phyloP scores from a whole-genome alignment of 2,113 vertebrate species.

The Alligator sinensis region DNA sequence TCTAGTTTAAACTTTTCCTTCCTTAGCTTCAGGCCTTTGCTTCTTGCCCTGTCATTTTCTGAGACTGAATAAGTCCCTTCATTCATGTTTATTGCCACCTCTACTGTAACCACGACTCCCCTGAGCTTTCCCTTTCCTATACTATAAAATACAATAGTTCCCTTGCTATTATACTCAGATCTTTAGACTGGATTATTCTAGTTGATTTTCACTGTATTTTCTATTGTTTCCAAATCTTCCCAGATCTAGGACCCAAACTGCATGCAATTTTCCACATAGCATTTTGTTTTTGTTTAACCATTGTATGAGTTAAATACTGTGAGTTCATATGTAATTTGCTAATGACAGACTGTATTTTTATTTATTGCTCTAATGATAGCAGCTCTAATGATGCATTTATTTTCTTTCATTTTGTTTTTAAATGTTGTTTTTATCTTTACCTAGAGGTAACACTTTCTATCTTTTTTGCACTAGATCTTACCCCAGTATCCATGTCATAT shows the following conservation, averaged over 20 bases:
- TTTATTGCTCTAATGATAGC: too few species aligned
- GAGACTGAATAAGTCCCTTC: neutral
- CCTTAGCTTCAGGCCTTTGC: conserved; percentile 2
- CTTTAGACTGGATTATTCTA: neutral
- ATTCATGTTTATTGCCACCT: neutral
- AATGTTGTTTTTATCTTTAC: neutral
- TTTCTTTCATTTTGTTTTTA: neutral
- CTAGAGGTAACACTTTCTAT: neutral
- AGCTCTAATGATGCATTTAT: too few species aligned
- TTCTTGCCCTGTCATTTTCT: neutral
- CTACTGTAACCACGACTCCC: too few species aligned
- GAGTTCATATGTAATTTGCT: neutral
- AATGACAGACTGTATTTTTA: neutral
- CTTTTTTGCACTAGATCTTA: neutral
- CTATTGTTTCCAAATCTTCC: neutral
- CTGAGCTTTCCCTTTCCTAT: neutral
- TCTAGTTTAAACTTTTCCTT: neutral
- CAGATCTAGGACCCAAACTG: neutral
- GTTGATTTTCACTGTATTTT: neutral
- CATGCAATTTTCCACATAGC: neutral
- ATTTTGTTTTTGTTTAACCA: neutral
- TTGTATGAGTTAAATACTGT: too few species aligned
- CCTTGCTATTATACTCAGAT: neutral
- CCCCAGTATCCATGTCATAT: neutral
- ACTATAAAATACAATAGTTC: neutral